Conservation (phyloP, 2,888 invertebrate species). For the Anthrax anthrax region DNA sequence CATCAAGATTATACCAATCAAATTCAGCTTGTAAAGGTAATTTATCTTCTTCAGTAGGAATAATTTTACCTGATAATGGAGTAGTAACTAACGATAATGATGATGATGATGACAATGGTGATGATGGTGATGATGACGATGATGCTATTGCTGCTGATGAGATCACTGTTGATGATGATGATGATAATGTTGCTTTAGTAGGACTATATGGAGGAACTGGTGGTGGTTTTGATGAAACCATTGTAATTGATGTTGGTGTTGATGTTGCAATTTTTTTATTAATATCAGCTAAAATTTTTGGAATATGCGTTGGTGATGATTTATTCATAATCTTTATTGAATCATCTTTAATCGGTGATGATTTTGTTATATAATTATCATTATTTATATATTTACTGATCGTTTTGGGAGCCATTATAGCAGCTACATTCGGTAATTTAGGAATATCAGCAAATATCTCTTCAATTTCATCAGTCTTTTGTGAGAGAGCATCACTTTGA, state of each 20-base stretch:
- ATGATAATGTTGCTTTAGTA: slow-evolving; percentile 4
- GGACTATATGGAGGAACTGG: slow-evolving; percentile 6
- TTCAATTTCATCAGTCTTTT: slow-evolving; percentile 29
- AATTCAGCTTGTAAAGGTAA: slow-evolving; percentile 31
- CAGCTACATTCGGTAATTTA: slow-evolving; percentile 58
- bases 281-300: slow-evolving; percentile 28
- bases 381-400: slow-evolving; percentile 13
- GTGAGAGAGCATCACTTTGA: slow-evolving; percentile 15
- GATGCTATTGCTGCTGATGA: too few relatives aligned
- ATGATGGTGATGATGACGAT: neutral
- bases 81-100: neutral
- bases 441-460: slow-evolving; percentile 46
- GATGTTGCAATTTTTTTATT: slow-evolving; percentile 20
- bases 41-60: slow-evolving; percentile 14
- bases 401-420: slow-evolving; percentile 51
- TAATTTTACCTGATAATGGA: neutral
- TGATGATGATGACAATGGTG: neutral
- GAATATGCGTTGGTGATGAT: slow-evolving; percentile 21
- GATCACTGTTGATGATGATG: neutral
- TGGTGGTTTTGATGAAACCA: slow-evolving; percentile 3
- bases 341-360: slow-evolving; percentile 7
- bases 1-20: slow-evolving; percentile 35
- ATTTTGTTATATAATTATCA: slow-evolving; percentile 15
- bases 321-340: neutral
- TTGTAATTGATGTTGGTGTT: slow-evolving; percentile 7